Conservation (phyloP, 2,888 invertebrate genomes). For the Eupithecia centaureata region DNA sequence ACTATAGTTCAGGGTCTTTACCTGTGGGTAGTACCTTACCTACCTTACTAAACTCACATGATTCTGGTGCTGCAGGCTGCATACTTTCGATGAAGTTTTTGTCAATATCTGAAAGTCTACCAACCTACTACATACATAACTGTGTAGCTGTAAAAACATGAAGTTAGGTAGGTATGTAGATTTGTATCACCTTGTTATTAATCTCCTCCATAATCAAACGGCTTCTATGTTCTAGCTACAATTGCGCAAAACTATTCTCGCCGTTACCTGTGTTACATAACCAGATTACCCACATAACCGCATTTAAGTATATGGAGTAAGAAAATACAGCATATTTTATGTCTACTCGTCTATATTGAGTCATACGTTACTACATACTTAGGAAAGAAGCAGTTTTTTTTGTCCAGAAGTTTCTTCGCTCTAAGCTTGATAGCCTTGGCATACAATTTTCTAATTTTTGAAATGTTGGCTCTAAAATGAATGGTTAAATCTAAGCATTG, state of each 20-base stretch:
- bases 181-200: constrained; percentile 5
- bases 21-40: no score
- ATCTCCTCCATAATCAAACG: constrained; percentile 13
- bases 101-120: neutral
- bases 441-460: constrained; percentile 7
- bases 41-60: neutral
- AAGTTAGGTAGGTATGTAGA: neutral
- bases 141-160: neutral
- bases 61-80: neutral
- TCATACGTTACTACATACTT: constrained; percentile 33
- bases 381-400: constrained; percentile 23
- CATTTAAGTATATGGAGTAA: constrained; percentile 36
- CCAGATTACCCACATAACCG: constrained; percentile 33
- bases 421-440: constrained; percentile 25
- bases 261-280: constrained; percentile 33
- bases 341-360: constrained; percentile 30
- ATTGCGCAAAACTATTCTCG: constrained; percentile 31
- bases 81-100: neutral
- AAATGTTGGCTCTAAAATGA: neutral
- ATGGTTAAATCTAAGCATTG: no score
- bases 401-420: constrained; percentile 21
- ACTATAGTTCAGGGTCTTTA: no score
- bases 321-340: constrained; percentile 32
- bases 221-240: constrained; percentile 5
- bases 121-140: neutral